Evolutionary conservation across 2,797 vertebrate genomes (phyloP), one percentile per base, ranked within the genome.

Genomic region (Sebastes nivosus): DNA sequence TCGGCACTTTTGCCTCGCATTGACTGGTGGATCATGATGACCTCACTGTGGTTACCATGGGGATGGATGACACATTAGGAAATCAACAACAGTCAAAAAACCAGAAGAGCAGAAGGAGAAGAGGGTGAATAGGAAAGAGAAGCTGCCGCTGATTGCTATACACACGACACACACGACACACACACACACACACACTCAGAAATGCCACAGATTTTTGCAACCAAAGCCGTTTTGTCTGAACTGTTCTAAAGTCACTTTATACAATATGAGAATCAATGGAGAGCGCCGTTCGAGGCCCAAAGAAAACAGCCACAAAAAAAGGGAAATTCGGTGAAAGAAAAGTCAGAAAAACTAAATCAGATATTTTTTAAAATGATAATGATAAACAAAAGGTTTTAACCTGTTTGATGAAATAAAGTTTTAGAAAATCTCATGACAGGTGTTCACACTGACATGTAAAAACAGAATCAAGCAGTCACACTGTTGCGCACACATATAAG

Each of bases 1-100:
- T 99, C 98, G 87, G 97, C 97, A 97, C 98, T 99, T 96, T 97
- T 97, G 97, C 98, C 98, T 94, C 98, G 97, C 95, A 98, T 97
- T 97, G 97, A 97, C 93, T 96, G 97, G 97, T 97, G 97, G 96
- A 98, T 97, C 97, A 97, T 97, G 96, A 99, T 97, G 97, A 98
- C 97, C 96, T 99, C 98, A 97, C 98, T 99, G 97, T 95, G 89
- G 97, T 97, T 97, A 97, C 96, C 97, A 97, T 97, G 96, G 96
- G 93, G 92, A 94, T 95, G 97, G 96, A 96, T 97, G 97, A 96
- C 92, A 96, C 79, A 97, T 97, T 96, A 96, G 94, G 95, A 95
- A 96, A 93, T 96, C 92, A 94, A 96, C 94, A 95, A 95, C 92
- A 88, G 88, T 85, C 72, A 87, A 89, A 92, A 92, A 92, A 89